Evolutionary conservation across 2,888 invertebrate species (phyloP), one percentile per base, ranked within the genome.

Genomic region (Pantelozetes paolii): DNA sequence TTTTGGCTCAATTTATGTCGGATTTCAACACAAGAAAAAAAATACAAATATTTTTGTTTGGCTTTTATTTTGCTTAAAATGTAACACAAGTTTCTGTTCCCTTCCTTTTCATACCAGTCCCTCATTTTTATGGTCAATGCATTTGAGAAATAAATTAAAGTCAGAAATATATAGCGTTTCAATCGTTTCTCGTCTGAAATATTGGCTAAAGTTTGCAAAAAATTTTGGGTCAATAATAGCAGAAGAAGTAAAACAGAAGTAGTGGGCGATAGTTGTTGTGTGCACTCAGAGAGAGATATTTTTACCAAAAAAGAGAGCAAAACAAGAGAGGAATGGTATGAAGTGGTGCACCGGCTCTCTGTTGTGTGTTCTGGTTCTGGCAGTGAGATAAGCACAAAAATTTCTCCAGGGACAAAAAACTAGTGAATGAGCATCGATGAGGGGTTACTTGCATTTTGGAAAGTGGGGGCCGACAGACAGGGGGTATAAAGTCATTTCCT

Each of bases 401-500:
- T 62, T 32, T 62, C 62, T 62, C 62, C n/a, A 32, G 62, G 62
- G 62, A 32, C 30, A 30, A 62, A 62, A 62, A 62, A 62, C 30
- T 32, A 67, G 67, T 15, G 67, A 67, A 30, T 20, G 59, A 67
- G 67, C 67, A 40, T 40, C 40, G 20, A 40, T 40, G 40, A n/a
- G 67, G 67, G 40, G 36, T 67, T 67, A 67, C 67, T 67, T 67
- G 36, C 23, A 75, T 59, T 59, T 59, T 59, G 59, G 59, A 30
- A 32, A 18, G 30, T 57, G 57, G 57, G 59, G 30, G 59, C 2
- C 30, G 59, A 18, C 18, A 59, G 1, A 71, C 73, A 75, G 75
- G 75, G 73, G 76, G 72, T 73, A 74, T 71, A 74, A 76, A 76
- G 76, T 76, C 76, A 76, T 76, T 76, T 76, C 75, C 76, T 74